Evolutionary conservation across 2,113 vertebrate species (phyloP).

Genomic region (Zapornia atra): DNA sequence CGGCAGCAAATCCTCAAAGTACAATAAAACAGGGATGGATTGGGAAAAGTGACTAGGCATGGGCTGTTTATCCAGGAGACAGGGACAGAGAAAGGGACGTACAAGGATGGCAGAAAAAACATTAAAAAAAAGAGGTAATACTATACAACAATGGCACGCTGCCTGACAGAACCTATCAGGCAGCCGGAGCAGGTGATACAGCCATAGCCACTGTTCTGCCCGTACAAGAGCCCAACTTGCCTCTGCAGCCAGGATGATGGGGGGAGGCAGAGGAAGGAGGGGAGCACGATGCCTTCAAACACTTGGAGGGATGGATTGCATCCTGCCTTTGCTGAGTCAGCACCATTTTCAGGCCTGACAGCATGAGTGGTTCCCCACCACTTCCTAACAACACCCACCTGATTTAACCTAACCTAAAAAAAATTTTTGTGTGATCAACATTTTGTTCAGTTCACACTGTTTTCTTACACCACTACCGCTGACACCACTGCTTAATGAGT

Average conservation of each 20-base stretch:
- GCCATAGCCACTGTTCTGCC: not conserved
- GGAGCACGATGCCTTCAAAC: not conserved
- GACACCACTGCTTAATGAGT: not conserved
- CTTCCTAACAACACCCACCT: not conserved
- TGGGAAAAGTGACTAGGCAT: rapidly evolving
- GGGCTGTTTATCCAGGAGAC: not conserved
- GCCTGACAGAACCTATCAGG: not conserved
- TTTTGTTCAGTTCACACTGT: not conserved
- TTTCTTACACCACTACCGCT: not conserved
- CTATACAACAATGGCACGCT: not conserved
- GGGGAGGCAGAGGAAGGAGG: not conserved
- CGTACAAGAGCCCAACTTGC: not conserved
- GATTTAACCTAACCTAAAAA: not conserved
- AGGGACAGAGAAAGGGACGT: not conserved
- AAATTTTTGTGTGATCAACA: not conserved
- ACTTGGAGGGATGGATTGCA: not conserved
- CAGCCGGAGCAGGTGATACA: not conserved
- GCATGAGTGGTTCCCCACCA: not conserved
- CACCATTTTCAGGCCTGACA: not conserved
- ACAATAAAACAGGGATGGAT: not conserved
- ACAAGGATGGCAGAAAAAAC: not conserved
- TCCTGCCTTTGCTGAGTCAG: not conserved
- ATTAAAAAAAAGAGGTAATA: not conserved
- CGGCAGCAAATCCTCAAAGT: not conserved
- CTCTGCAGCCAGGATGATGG: not conserved